Percentiles rank a stretch among this genome's conserved stretches.
These are phyloP conservation scores for Drosophila bocki DNA, from an alignment of 1,140 invertebrate genomes.

Conservation along the genomic window DNA sequence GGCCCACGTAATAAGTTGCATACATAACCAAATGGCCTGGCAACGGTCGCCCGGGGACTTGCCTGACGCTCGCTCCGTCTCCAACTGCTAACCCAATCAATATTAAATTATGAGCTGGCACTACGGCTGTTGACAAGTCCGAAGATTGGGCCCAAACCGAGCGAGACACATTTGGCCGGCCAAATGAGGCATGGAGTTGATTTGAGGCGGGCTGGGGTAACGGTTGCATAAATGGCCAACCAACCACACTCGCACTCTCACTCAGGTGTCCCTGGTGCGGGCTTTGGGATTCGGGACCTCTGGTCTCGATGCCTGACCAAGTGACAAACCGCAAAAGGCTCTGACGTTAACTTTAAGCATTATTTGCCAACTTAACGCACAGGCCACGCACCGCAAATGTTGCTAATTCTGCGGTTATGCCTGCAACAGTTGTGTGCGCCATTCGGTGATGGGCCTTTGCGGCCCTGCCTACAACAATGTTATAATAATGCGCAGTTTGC, in stretches of 20 bases:
- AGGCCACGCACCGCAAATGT: constrained; percentile 66
- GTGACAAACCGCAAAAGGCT: constrained; percentile 80
- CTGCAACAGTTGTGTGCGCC: constrained; percentile 65
- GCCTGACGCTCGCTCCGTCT: not conserved
- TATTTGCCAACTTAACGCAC: constrained; percentile 72
- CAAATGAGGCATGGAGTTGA: constrained; percentile 45
- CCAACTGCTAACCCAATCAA: constrained; percentile 56
- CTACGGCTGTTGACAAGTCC: constrained; percentile 20
- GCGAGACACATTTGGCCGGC: constrained; percentile 42
- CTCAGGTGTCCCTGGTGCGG: constrained; percentile 24
- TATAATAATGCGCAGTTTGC: constrained; percentile 69
- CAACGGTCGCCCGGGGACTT: constrained; percentile 5
- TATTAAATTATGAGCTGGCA: constrained; percentile 62
- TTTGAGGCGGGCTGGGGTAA: constrained; percentile 12
- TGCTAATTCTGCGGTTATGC: constrained; percentile 77
- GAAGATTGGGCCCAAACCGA: constrained; percentile 41
- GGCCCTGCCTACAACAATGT: constrained; percentile 45
- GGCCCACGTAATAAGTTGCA: constrained; percentile 45
- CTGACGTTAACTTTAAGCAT: constrained; percentile 78
- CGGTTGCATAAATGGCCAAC: constrained; percentile 31
- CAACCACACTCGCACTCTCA: constrained; percentile 30
- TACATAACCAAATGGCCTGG: constrained; percentile 46
- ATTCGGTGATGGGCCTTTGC: not conserved
- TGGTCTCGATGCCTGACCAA: constrained; percentile 52
- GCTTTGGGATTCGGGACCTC: not conserved